phyloP scores from a whole-genome alignment of 2,113 vertebrate species.

The rat (Rattus norvegicus) region DNA sequence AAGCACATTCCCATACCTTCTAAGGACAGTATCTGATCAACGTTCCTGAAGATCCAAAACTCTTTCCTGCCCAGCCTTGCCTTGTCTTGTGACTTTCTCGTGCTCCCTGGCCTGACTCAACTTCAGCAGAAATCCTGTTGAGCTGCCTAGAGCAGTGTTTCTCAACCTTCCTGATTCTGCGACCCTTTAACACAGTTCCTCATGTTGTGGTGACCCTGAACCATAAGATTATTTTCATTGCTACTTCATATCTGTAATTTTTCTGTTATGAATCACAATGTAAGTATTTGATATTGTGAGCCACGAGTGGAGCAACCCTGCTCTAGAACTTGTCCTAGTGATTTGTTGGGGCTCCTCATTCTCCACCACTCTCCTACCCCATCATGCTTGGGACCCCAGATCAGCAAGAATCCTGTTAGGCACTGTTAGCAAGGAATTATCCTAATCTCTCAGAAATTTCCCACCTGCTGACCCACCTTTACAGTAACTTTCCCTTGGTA shows the following conservation, averaged over 20 bases:
- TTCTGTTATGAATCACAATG: not conserved
- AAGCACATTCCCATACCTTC: rapidly evolving
- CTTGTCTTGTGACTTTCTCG: not conserved
- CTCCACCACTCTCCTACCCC: too few species aligned
- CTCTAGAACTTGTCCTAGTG: not conserved
- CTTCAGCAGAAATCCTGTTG: not conserved
- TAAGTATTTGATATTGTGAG: too few species aligned
- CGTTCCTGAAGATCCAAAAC: not conserved
- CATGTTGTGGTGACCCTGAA: not conserved
- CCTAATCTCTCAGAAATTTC: not conserved
- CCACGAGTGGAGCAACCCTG: not conserved
- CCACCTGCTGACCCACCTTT: not conserved
- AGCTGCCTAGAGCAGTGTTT: not conserved
- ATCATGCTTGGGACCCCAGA: not conserved
- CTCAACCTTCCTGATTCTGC: too few species aligned
- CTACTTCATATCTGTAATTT: not conserved
- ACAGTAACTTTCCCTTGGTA: not conserved
- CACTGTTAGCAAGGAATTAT: not conserved
- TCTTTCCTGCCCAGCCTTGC: not conserved
- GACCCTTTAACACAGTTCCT: not conserved
- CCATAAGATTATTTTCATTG: not conserved
- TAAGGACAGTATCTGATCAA: not conserved
- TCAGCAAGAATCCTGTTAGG: not conserved
- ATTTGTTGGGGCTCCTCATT: not conserved
- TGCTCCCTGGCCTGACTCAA: too few species aligned